These are phyloP conservation scores for Tarsius wallacei DNA, from an alignment of 2,797 vertebrate species.

Conservation along the genomic window DNA sequence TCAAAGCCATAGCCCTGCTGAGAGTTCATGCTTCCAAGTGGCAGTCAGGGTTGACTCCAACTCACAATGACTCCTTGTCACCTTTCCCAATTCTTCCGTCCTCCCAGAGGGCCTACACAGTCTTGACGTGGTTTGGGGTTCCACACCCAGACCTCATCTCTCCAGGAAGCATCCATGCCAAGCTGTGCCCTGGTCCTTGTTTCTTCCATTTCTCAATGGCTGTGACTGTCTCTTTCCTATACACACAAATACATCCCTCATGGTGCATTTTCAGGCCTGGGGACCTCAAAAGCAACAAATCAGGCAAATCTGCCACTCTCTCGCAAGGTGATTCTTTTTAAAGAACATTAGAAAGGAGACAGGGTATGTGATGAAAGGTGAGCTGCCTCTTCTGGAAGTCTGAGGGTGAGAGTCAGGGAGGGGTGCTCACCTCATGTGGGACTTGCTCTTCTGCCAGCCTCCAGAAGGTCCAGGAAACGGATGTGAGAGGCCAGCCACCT, in stretches of 20 bases:
- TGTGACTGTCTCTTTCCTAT: background rate
- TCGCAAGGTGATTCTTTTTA: background rate
- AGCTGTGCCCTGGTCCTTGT: background rate
- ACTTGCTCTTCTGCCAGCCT: background rate
- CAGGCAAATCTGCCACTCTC: background rate
- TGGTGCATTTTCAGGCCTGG: background rate
- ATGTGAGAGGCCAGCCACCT: background rate
- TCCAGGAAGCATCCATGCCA: background rate
- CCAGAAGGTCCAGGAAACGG: background rate
- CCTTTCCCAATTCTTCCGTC: background rate
- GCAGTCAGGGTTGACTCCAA: background rate
- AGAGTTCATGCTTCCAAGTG: background rate
- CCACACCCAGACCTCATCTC: background rate
- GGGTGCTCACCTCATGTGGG: accelerated
- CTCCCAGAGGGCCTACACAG: background rate
- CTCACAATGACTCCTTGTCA: background rate
- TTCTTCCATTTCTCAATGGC: background rate
- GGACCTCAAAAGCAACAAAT: background rate
- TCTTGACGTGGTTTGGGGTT: background rate
- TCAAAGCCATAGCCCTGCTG: background rate
- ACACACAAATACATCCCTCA: background rate
- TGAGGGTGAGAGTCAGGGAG: background rate
- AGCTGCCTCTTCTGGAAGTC: background rate
- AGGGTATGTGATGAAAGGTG: background rate
- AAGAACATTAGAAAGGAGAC: background rate